Base-by-base conservation (phyloP, 2,797 vertebrate genomes). In the Loris lydekkerianus region DNA sequence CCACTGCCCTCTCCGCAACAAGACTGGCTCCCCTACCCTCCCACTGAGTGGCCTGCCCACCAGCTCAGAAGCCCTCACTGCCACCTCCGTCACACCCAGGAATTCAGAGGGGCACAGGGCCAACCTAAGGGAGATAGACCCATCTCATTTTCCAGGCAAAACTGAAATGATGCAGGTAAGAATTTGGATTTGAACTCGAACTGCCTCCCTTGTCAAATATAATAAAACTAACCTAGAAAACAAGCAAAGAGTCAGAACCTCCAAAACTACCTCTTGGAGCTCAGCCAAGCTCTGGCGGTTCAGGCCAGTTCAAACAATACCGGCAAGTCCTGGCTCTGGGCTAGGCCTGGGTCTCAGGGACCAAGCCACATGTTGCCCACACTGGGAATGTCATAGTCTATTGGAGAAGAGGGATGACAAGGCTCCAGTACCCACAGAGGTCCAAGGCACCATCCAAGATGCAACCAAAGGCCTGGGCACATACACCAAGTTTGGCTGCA, bases 181-280 rank as follows among this genome's bases (percentile, higher is more conserved):
- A 67, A 34, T n/a, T 20, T 60, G 56, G 10, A 1, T 61, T 76
- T 67, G 49, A 69, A 84, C 14, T 37, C 13, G 5, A 61, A 40
- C 8, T 0, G 2, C 18, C 25, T 73, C 9, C 65, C 27, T 82
- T 17, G 46, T 89, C 91, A 43, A 58, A 63, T 43, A 73, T 83
- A 87, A 93, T 43, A 73, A 86, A 87, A 93, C 10, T 29, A 96
- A 40, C 85, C 67, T 14, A 17, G 91, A 75, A 87, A 92, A 63
- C 80, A 81, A 86, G 85, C 58, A 7, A 25, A 61, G 69, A 61
- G 70, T 60, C 1, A 43, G 60, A n/a, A 70, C 21, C 15, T 53
- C 56, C 27, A n/a, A 15, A 13, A 5, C 5, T 58, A n/a, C 29
- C 37, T 0, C 60, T 0, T 0, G 9, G 29, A 29, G 65, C 37